These are phyloP conservation scores for Prinia subflava DNA, from an alignment of 2,113 vertebrate genomes.

Conservation along the genomic window DNA sequence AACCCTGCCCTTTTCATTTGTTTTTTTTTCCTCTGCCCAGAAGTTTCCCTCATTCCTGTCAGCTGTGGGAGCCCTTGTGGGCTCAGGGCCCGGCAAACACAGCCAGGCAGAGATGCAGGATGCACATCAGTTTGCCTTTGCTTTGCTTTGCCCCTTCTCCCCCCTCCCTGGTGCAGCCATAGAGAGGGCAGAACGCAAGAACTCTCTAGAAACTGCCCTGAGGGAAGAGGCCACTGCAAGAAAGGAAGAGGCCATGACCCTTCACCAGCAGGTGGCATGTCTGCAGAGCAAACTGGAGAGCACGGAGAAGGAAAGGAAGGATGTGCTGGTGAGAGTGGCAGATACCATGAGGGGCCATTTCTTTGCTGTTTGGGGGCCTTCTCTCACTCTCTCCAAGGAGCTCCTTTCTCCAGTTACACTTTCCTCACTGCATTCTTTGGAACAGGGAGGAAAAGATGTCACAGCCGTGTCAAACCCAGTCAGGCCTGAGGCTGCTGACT, in stretches of 20 bases:
- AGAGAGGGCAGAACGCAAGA: conserved; percentile 43
- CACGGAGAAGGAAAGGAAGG: conserved; percentile 41
- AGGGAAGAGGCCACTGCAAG: conserved; percentile 1
- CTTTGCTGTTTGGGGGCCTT: background rate
- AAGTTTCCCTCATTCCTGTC: background rate
- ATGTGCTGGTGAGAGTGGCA: conserved; percentile 57
- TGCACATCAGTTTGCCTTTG: background rate
- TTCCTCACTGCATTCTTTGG: background rate
- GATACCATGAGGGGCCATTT: background rate
- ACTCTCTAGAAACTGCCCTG: conserved; percentile 44
- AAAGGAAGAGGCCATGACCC: background rate
- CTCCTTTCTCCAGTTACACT: background rate
- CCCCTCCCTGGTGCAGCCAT: conserved; percentile 34
- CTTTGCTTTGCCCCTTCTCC: background rate
- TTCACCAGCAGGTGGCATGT: conserved; percentile 40
- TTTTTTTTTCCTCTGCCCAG: background rate
- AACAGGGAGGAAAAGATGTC: background rate
- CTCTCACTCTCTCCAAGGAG: background rate
- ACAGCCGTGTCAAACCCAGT: background rate
- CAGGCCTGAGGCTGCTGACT: background rate
- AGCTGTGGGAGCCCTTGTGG: background rate
- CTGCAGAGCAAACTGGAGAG: conserved; percentile 43
- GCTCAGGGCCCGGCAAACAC: background rate
- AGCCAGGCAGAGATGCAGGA: background rate
- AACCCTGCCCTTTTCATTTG: background rate